Evolutionary conservation across 2,888 invertebrate species (phyloP).

Genomic region (Hydrotaea cyrtoneurina): DNA sequence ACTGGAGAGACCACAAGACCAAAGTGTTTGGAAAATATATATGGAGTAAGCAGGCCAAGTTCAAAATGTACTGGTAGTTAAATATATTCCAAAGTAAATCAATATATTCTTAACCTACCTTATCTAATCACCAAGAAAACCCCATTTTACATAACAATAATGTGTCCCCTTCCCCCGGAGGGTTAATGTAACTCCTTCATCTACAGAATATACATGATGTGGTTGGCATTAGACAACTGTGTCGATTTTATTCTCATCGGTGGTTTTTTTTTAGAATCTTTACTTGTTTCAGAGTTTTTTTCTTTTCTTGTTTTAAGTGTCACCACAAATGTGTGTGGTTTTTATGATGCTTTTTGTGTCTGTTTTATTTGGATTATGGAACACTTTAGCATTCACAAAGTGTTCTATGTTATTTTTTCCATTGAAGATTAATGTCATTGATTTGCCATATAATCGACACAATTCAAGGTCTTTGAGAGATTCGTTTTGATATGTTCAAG

Average conservation of each 20-base stretch:
- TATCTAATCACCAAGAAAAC: no score
- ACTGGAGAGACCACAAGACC: no score
- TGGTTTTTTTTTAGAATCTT: background rate
- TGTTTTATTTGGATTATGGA: background rate
- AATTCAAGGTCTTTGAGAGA: conserved; percentile 50
- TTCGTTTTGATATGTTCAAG: no score
- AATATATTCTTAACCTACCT: no score
- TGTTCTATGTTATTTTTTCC: background rate
- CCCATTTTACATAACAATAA: no score
- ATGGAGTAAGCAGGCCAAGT: no score
- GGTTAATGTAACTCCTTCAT: background rate
- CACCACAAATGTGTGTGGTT: conserved; percentile 1
- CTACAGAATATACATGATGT: background rate
- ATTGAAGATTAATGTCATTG: conserved; percentile 56
- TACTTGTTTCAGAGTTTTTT: background rate
- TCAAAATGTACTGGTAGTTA: no score
- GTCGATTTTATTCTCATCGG: background rate
- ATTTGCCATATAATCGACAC: conserved; percentile 29
- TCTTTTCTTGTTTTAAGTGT: background rate
- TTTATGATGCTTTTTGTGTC: background rate
- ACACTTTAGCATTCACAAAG: conserved; percentile 46
- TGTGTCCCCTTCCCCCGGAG: background rate
- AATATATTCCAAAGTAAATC: no score
- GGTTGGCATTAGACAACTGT: conserved; percentile 8
- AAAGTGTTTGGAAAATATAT: no score